Base-by-base conservation (phyloP, 2,113 vertebrate species). In the Isurus oxyrinchus region DNA sequence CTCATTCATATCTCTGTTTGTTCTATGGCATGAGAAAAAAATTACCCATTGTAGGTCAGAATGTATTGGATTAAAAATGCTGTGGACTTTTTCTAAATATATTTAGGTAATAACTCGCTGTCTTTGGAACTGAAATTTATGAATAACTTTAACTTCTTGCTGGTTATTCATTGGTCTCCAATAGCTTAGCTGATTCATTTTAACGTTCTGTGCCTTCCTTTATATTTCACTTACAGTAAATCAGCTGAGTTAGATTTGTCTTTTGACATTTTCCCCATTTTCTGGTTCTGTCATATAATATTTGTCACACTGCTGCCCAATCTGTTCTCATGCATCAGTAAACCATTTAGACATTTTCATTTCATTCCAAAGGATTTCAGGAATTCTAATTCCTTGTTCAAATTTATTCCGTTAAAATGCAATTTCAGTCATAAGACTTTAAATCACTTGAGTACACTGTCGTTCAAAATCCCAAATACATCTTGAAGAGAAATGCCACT, bases 321-420 rank as follows among this genome's bases (percentile, higher is more conserved):
- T 97, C 96, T 97, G 95, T 94, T 97, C 97, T 96, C 96, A 95
- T 0, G 0, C 91, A 96, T 97, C 96, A 96, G 96, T 61, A 69
- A 97, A 67, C 96, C 96, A 61, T 96, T 97, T 96, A 97, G 97
- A 95, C 0, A 0, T 91, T 96, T 96, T 81, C 67, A 96, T 97
- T 96, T 96, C 96, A 2, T 96, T 97, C 97, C 96, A 96, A 96
- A 97, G 96, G 96, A 96, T 96, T 96, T 91, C 3, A 96, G 97
- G 97, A 97, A 97, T 97, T 97, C 97, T 97, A 97, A 97, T 97
- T 97, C 97, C 97, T 97, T 96, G 95, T 96, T 97, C 96, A 0
- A 91, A 86, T 97, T 97, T 97, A 96, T 96, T 96, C 97, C 97
- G 96, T 97, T 97, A 97, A 97, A 96, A 97, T 97, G 96, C 2